Evolutionary conservation across 2,888 invertebrate species (phyloP).

Genomic region (Andrena marginata): DNA sequence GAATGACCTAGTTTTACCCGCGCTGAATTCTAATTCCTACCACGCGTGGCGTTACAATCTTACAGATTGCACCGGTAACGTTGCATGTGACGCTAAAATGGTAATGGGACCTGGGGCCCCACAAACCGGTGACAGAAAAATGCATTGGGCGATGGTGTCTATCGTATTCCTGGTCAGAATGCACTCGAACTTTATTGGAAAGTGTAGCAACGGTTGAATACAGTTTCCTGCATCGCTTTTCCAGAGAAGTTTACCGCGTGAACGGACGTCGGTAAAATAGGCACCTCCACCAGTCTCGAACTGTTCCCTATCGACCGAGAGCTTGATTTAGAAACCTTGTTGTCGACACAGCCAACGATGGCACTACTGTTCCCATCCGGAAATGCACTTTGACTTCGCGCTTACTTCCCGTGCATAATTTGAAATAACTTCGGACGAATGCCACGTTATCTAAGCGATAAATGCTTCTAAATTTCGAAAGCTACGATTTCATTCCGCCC

Average conservation of each 20-base stretch:
- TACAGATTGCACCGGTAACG: not conserved
- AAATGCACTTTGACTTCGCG: not conserved
- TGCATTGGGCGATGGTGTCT: not conserved
- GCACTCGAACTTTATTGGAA: not conserved
- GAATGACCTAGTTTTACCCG: too few relatives aligned
- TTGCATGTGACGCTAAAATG: not conserved
- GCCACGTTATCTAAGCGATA: too few relatives aligned
- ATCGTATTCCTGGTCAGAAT: not conserved
- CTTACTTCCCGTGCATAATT: not conserved
- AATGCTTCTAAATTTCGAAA: too few relatives aligned
- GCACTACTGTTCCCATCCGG: not conserved
- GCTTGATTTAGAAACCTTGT: not conserved
- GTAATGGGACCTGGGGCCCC: not conserved
- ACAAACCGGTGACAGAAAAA: not conserved
- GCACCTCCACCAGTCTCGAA: not conserved
- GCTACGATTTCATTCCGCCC: too few relatives aligned
- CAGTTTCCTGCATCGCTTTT: too few relatives aligned
- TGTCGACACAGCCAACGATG: not conserved
- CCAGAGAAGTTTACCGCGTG: not conserved
- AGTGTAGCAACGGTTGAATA: too few relatives aligned
- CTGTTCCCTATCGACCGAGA: not conserved
- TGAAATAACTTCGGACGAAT: not conserved
- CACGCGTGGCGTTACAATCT: too few relatives aligned
- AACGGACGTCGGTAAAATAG: constrained; percentile 4
- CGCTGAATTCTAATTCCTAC: too few relatives aligned